phyloP scores from a whole-genome alignment of 2,797 vertebrate species.

The Leuciscus waleckii region DNA sequence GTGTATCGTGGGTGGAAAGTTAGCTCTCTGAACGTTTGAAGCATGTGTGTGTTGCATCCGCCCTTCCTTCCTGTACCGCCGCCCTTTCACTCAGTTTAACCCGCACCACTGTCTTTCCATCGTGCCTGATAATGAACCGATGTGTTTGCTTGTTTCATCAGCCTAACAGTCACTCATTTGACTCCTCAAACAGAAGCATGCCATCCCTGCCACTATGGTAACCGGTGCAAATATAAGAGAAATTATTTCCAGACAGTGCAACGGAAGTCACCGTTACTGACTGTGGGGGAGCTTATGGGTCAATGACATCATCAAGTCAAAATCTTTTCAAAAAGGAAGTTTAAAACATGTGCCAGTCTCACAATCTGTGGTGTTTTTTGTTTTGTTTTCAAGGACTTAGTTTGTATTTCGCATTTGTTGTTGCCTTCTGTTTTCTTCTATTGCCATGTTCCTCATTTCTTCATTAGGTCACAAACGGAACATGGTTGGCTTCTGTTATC shows the following conservation, averaged over 20 bases:
- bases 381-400: not conserved
- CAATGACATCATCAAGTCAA: too few relatives aligned
- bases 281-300: not conserved
- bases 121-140: slow-evolving; percentile 64
- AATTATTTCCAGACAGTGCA: slow-evolving; percentile 41
- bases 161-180: slow-evolving; percentile 8
- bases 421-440: not conserved
- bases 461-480: too few relatives aligned
- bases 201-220: not conserved
- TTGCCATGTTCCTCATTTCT: too few relatives aligned
- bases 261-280: not conserved
- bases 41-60: too few relatives aligned
- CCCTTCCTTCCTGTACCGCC: slow-evolving; percentile 52
- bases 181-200: slow-evolving; percentile 6
- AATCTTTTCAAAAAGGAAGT: not conserved
- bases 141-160: slow-evolving; percentile 51
- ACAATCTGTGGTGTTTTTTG: not conserved
- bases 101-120: slow-evolving; percentile 56
- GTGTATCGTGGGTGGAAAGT: slow-evolving; percentile 31
- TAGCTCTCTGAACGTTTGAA: slow-evolving; percentile 2
- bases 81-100: slow-evolving; percentile 58
- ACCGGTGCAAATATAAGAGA: slow-evolving; percentile 37
- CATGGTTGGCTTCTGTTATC: too few relatives aligned
- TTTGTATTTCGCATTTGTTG: not conserved
- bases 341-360: not conserved